Evolutionary conservation across 2,113 vertebrate species (phyloP), one percentile per base, ranked within the genome.

Genomic region (Chionomys nivalis): DNA sequence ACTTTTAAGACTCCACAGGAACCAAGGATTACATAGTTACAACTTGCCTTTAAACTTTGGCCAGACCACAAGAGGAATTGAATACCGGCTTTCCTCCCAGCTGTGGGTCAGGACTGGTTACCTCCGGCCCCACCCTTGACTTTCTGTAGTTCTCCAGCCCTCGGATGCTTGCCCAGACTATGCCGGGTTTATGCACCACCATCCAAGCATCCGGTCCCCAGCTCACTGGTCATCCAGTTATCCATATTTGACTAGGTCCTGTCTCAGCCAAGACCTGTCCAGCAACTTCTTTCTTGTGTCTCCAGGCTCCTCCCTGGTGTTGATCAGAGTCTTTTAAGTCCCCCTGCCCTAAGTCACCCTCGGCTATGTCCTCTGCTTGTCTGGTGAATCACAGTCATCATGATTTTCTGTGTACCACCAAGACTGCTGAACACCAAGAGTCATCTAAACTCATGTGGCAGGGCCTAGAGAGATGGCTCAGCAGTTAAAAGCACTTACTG

Each of bases 321-420:
- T 21, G 1, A 3, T 44, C 10, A 13, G 49, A n/a, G n/a, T 10
- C 39, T 16, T 5, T 9, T 4, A 23, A 28, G 33, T 23, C 49
- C 47, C 33, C 33, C 6, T 0, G 0, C 4, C 10, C 42, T 14
- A 5, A 8, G 31, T 26, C 7, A 28, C 87, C 47, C 21, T 2
- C 52, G 31, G 0, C 31, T 0, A 0, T 1, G 1, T 0, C 73
- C 83, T 36, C 33, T 3, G 26, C 3, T 47, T 21, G 16, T 26
- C 58, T 39, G 17, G 19, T 9, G 42, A 49, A 26, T 42, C 42
- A 1, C 12, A 13, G 47, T 6, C 1, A 3, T 19, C 47, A 14
- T 0, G 16, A 23, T 31, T 11, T 61, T 0, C 23, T 55, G 55
- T 11, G 0, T 36, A 14, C 33, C 11, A 7, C 4, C 42, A 12